These are phyloP conservation scores for Seriola quinqueradiata DNA, from an alignment of 2,113 vertebrate genomes.

Conservation along the genomic window DNA sequence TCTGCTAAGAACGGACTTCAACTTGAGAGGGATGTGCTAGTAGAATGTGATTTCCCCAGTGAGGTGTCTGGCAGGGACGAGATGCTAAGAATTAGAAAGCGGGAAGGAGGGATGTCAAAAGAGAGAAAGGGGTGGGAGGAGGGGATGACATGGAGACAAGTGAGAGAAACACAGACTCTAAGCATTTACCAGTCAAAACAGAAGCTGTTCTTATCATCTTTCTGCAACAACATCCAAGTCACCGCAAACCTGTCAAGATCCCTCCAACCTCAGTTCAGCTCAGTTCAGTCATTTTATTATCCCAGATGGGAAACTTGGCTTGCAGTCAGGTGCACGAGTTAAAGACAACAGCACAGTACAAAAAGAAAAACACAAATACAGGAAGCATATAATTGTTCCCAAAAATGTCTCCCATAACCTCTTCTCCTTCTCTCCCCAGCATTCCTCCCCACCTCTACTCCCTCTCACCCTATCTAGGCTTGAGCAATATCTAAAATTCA, in stretches of 20 bases:
- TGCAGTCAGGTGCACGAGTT: no score
- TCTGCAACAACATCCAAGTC: constrained; percentile 2
- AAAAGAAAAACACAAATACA: no score
- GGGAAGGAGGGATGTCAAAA: constrained; percentile 8
- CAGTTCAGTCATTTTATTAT: no score
- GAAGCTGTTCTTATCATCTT: constrained; percentile 32
- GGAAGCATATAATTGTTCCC: no score
- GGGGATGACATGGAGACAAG: not conserved
- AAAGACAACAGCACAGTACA: no score
- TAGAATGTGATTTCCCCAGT: constrained; percentile 46
- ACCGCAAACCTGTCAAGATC: constrained; percentile 14
- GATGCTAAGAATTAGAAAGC: constrained; percentile 6
- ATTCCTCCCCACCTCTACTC: not conserved
- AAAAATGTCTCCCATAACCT: no score
- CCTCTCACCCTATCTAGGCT: not conserved
- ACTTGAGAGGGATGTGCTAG: constrained; percentile 14
- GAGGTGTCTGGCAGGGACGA: constrained; percentile 28
- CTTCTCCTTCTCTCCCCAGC: not conserved
- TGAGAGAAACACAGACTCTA: constrained; percentile 10
- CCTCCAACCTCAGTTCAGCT: not conserved
- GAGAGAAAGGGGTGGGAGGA: constrained; percentile 1
- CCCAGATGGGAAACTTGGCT: no score
- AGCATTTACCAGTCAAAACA: constrained; percentile 24
- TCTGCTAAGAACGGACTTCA: not conserved
- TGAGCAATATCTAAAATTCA: no score